phyloP scores from a whole-genome alignment of 2,113 vertebrate species.

The Zeus faber region DNA sequence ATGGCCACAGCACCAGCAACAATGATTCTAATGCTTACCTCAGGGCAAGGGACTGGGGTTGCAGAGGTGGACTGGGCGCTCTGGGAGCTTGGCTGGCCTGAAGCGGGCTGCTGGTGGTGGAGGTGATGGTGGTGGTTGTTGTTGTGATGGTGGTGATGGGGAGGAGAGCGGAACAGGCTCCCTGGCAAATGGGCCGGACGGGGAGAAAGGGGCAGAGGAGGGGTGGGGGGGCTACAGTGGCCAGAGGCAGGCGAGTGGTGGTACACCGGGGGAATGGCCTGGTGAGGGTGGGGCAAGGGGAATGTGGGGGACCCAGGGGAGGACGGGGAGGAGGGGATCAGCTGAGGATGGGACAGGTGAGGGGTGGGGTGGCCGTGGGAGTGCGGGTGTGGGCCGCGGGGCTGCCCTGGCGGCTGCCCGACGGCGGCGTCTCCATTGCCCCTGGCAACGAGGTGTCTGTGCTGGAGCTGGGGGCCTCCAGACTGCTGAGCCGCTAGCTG shows the following conservation, averaged over 20 bases:
- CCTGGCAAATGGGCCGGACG: slow-evolving; percentile 75
- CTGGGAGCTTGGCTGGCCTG: slow-evolving; percentile 58
- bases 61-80: slow-evolving; percentile 68
- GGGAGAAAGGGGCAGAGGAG: slow-evolving; percentile 61
- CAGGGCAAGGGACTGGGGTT: slow-evolving; percentile 80
- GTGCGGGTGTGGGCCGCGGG: slow-evolving; percentile 49
- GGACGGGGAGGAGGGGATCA: slow-evolving; percentile 40
- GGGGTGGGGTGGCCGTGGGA: slow-evolving; percentile 45
- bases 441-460: slow-evolving; percentile 76
- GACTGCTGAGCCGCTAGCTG: slow-evolving; percentile 93
- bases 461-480: slow-evolving; percentile 74
- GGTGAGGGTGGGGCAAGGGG: slow-evolving; percentile 57
- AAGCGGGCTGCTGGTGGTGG: slow-evolving; percentile 69
- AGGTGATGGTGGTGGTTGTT: slow-evolving; percentile 16
- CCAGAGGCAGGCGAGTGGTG: slow-evolving; percentile 64
- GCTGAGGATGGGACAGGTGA: slow-evolving; percentile 54
- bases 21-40: slow-evolving; percentile 73
- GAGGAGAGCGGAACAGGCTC: slow-evolving; percentile 81
- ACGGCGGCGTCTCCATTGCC: slow-evolving; percentile 64
- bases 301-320: slow-evolving; percentile 51
- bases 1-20: background rate
- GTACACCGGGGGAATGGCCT: slow-evolving; percentile 60
- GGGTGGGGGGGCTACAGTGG: slow-evolving; percentile 76
- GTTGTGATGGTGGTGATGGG: slow-evolving; percentile 51
- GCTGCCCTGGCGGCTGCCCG: slow-evolving; percentile 27